Evolutionary conservation across 2,888 invertebrate genomes (phyloP), one percentile per base, ranked within the genome.

Genomic region (Adineta ricciae): DNA sequence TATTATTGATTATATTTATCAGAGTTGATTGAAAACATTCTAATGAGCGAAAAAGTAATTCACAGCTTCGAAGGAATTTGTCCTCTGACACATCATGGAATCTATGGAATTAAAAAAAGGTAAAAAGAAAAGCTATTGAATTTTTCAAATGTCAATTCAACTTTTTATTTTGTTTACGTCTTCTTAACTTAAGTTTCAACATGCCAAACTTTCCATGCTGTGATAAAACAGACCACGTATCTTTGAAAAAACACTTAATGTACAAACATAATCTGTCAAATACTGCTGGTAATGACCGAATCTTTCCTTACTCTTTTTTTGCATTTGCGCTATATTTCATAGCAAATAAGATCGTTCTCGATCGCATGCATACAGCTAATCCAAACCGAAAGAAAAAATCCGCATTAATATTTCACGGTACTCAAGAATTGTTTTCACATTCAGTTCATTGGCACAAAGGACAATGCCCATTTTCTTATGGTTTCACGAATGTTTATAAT

Each of bases 21-120:
- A 16, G 11, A 32, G 4, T 64, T 32, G 11, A 64, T 32, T 64
- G 16, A 4, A 16, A 32, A 32, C 27, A 64, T 32, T 32, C 16
- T 64, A 32, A 78, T 78, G 73, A 78, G 41, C n/a, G 73, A 78
- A n/a, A 78, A 78, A 78, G 73, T 41, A 24, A 78, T 78, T 78
- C 73, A 78, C 3, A 78, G 41, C 21, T 78, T 78, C n/a, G 73
- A 78, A 78, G 73, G 73, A 8, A 5, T 21, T 24, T 78, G 73
- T 78, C 73, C 73, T 24, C 24, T 78, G 11, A 78, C 73, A 24
- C 36, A 78, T 38, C 41, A 41, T 24, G 73, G 73, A 78, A 78
- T 78, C 9, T 78, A 78, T 41, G 73, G 73, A 16, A 78, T 78
- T 41, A 78, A 78, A 21, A 78, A 78, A 41, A 41, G 41, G 73